These are phyloP conservation scores for Lamprotornis superbus DNA, from an alignment of 2,113 vertebrate species.

Conservation along the genomic window DNA sequence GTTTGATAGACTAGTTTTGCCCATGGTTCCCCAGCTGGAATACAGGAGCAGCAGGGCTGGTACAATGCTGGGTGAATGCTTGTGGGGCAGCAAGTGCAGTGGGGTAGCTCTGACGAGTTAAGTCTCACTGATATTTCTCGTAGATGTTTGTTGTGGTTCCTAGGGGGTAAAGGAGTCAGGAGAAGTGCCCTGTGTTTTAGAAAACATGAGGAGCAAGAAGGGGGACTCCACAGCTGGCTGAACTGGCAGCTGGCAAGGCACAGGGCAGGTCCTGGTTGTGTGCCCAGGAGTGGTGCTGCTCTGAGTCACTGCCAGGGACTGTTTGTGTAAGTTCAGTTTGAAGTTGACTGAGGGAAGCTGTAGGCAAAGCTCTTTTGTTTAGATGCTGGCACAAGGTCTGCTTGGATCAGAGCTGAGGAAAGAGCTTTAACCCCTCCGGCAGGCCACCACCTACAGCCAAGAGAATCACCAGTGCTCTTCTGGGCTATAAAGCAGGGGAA, in stretches of 20 bases:
- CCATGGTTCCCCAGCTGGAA: neutral
- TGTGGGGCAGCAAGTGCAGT: neutral
- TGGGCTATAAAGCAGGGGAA: neutral
- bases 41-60: neutral
- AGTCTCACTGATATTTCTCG: neutral
- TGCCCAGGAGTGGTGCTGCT: neutral
- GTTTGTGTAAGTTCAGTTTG: neutral
- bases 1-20: neutral
- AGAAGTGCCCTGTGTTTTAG: neutral
- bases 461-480: neutral
- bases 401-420: neutral
- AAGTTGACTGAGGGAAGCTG: neutral
- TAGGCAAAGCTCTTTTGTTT: neutral
- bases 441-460: neutral
- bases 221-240: neutral
- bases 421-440: neutral
- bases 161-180: neutral
- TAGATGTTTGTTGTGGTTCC: rapidly evolving
- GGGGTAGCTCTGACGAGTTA: neutral
- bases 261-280: neutral
- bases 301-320: neutral
- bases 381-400: neutral
- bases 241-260: neutral
- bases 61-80: neutral
- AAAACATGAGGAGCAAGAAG: neutral